Base-by-base conservation (phyloP, 2,888 invertebrate species). In the Philereme vetulata region DNA sequence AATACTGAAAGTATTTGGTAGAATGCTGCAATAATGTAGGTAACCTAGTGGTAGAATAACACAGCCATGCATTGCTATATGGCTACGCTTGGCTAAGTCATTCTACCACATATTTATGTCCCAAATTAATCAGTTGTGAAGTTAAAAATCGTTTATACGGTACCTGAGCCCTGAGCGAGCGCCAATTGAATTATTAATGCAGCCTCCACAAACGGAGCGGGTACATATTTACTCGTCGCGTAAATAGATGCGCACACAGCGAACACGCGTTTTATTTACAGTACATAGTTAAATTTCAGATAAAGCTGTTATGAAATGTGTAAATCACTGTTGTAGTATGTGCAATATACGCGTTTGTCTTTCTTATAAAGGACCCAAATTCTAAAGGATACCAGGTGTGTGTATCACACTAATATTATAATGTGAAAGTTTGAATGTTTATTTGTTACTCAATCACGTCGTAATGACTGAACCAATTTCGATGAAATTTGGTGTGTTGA, bases 161-260 rank as follows among this genome's bases (percentile, higher is more conserved):
- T 67, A 70, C 68, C 68, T 68, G 83, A 86, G 89, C 88, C 87
- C 47, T 85, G 88, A 84, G 83, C 81, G 81, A 80, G 84, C 84
- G 82, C 88, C 90, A 88, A 91, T 91, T 91, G 92, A 91, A 92
- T 92, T 91, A 92, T 92, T 91, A 92, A 92, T 91, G 90, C 89
- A 89, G 88, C 88, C 91, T 90, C 90, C 89, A 85, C 90, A 89
- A 90, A 89, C 90, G 87, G 84, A 85, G 82, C 85, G 84, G 81
- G 89, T 89, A 91, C 90, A 91, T 92, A 92, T 92, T 91, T 92
- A 92, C 91, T 82, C 90, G 88, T 76, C 85, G 76, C 89, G 91
- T 92, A 92, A 92, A 92, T 91, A 92, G 91, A 91, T 91, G 90
- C 90, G 91, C 91, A 92, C 90, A 92, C 90, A 91, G 77, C 85